Conservation (phyloP, 2,888 invertebrate genomes). For the Troides oblongomaculatus region DNA sequence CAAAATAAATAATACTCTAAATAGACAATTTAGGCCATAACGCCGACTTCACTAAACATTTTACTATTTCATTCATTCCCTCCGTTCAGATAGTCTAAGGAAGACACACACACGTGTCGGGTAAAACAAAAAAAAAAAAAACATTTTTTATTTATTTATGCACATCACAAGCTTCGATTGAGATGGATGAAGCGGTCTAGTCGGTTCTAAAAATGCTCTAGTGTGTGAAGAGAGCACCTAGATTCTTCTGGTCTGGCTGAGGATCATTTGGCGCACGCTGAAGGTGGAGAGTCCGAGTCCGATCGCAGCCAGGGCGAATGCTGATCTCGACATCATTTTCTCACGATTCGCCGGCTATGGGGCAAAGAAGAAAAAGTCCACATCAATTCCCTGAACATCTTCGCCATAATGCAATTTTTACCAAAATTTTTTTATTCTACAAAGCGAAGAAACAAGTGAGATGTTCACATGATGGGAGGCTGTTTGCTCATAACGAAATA, state of each 20-base stretch:
- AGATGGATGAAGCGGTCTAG: slow-evolving; percentile 26
- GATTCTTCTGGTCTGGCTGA: slow-evolving; percentile 68
- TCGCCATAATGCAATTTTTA: too few species aligned
- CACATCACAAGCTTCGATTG: slow-evolving; percentile 28
- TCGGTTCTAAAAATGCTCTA: slow-evolving; percentile 21
- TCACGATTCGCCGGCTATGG: slow-evolving; percentile 76
- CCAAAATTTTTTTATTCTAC: too few species aligned
- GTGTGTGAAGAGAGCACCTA: slow-evolving; percentile 40
- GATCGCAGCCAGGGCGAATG: slow-evolving; percentile 77
- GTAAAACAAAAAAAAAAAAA: slow-evolving; percentile 20
- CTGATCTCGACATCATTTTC: slow-evolving; percentile 80
- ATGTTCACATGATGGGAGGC: too few species aligned
- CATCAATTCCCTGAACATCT: too few species aligned
- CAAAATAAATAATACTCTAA: slow-evolving; percentile 29
- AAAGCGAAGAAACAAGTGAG: too few species aligned
- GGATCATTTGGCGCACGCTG: slow-evolving; percentile 82
- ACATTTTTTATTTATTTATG: slow-evolving; percentile 17
- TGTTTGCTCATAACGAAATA: too few species aligned
- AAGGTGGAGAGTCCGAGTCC: slow-evolving; percentile 82
- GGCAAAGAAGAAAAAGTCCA: slow-evolving; percentile 36
- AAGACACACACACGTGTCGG: slow-evolving; percentile 5
- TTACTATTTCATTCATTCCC: slow-evolving; percentile 20
- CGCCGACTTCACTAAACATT: slow-evolving; percentile 10
- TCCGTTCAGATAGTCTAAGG: slow-evolving; percentile 18
- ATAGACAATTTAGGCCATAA: slow-evolving; percentile 20